Percentiles rank a stretch among this genome's conserved stretches.
These are phyloP conservation scores for Alouatta palliata DNA, from an alignment of 2,113 vertebrate genomes.

Conservation along the genomic window DNA sequence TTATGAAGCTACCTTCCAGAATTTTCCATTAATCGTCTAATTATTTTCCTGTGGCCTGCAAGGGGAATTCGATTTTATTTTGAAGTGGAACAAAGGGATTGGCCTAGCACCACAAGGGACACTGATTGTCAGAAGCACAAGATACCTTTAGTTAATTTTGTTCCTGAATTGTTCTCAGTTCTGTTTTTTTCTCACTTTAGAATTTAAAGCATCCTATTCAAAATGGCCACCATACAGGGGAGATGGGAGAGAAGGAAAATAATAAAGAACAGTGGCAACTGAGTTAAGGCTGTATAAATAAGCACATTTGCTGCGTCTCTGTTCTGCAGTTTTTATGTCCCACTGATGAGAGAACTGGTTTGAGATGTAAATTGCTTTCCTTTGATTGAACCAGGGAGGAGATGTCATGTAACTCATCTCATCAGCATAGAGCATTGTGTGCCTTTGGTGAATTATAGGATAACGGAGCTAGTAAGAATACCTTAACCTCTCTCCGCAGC, in stretches of 20 bases:
- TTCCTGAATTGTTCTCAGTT: constrained; percentile 58
- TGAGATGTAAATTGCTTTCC: constrained; percentile 82
- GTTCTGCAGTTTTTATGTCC: constrained; percentile 79
- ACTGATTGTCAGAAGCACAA: constrained; percentile 56
- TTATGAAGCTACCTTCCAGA: constrained; percentile 70
- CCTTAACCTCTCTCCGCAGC: constrained; percentile 68
- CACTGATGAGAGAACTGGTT: constrained; percentile 81
- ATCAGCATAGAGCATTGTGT: constrained; percentile 78
- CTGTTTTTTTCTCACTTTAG: constrained; percentile 65
- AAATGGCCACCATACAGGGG: constrained; percentile 70
- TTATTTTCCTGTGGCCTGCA: constrained; percentile 48
- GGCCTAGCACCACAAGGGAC: constrained; percentile 13
- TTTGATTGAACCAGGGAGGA: constrained; percentile 81
- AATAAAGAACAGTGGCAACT: constrained; percentile 71
- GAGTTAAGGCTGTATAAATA: constrained; percentile 77
- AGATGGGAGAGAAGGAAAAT: constrained; percentile 61
- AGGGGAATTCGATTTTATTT: constrained; percentile 61
- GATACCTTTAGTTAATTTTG: constrained; percentile 64
- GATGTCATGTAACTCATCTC: constrained; percentile 81
- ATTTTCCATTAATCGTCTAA: constrained; percentile 56
- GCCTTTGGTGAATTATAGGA: constrained; percentile 77
- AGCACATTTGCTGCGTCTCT: constrained; percentile 75
- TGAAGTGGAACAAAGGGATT: constrained; percentile 63
- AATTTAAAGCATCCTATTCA: constrained; percentile 70
- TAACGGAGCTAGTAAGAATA: constrained; percentile 62